Base-by-base conservation (phyloP, 1,140 invertebrate genomes). In the Oreohelix idahoensis region DNA sequence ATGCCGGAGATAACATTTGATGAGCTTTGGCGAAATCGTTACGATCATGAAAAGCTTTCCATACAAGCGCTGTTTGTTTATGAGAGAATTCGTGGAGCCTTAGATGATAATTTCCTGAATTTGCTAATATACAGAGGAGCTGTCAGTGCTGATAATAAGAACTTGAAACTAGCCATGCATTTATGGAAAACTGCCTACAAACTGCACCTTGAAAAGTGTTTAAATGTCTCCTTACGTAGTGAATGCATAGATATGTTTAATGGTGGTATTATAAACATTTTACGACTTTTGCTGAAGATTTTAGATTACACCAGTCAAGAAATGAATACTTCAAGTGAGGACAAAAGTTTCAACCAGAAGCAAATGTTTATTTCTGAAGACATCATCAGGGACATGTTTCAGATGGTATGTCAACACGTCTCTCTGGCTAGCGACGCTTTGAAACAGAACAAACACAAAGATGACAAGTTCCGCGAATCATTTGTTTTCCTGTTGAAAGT, bases 101-200 rank as follows among this genome's bases (percentile, higher is more conserved):
- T 5, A 10, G 29, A 81, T 39, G 39, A 81, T 1, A 81, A 70
- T 32, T 81, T 81, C 26, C 8, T 81, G 11, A 42, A 70, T 26
- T 32, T 81, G 38, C n/a, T 81, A 36, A 70, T 81, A 23, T 81
- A 81, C 66, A 42, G 66, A 32, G 79, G 79, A 17, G 66, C 66
- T 42, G 29, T 58, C 17, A 26, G n/a, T 51, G 79, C 79, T 2
- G 79, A 81, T 71, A 49, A 81, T 10, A 23, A 71, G 38, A 70
- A 81, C 29, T 71, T 81, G 20, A 42, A 15, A 35, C 38, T 42
- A 38, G 79, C 79, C 17, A n/a, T 70, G 10, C 2, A 45, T 1
- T 51, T 81, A 10, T 81, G 79, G 79, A 70, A 51, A 45, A 32
- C 42, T 26, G 42, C 79, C 1, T 81, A 81, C 29, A 49, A 70